Base-by-base conservation (phyloP, 2,888 invertebrate genomes). In the Venusia cambrica region DNA sequence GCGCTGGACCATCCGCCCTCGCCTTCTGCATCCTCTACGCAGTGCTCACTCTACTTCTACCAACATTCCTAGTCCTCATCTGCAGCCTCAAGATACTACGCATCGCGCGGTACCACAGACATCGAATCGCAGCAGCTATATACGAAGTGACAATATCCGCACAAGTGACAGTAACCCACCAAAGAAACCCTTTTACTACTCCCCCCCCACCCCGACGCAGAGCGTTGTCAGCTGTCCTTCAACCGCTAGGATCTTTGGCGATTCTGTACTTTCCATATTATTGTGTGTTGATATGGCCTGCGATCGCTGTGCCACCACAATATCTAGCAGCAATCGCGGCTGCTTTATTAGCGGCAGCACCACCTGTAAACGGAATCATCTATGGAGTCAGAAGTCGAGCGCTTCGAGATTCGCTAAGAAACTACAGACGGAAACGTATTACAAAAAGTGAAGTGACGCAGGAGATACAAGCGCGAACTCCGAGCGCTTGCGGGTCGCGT, bases 121-220 rank as follows among this genome's bases (percentile, higher is more conserved):
- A 95, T 66, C 89, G 94, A 38, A 95, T 95, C 51, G 94, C 94
- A 12, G 93, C 94, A 22, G 94, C 95, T 10, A 94, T 95, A 50
- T 94, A 93, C 76, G 94, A 95, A 84, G 94, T 94, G 19, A 94
- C 94, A 0, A 72, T 95, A 29, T 93, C 94, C 4, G 94, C 94
- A 0, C 94, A 95, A 79, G 94, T 94, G 48, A 93, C 94, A 26
- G 93, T 94, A 54, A 94, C 94, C 0, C 94, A 94, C 62, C 94
- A 94, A 67, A 85, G 93, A 47, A 94, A 94, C 61, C 94, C 94
- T 4, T 93, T 94, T 67, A 90, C 92, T 45, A 89, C 92, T 22
- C 92, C 92, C 12, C 90, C 91, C 1, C 90, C 91, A 1, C 91
- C 92, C 0, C 88, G 90, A 5, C 83, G 90, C 5, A 88, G 90